Evolutionary conservation across 2,797 vertebrate genomes (phyloP), one percentile per base, ranked within the genome.

Genomic region (Falco rusticolus): DNA sequence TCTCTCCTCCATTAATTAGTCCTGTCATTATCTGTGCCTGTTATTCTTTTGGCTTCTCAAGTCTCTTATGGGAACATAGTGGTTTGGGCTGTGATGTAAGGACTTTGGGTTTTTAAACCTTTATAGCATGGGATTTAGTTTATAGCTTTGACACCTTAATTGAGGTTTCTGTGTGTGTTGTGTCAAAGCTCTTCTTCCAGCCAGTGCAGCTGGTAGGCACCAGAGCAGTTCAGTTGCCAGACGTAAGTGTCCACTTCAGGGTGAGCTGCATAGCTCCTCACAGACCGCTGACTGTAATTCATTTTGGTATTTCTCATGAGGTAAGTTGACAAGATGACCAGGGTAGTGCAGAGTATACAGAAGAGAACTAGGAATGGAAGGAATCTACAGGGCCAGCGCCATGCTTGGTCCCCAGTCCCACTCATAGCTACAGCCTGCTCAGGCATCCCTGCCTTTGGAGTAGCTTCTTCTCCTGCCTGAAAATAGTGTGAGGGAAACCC

Each of bases 261-360:
- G 13, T 47, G 45, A 76, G n/a, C 29, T 33, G 3, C 18, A 4
- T 17, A n/a, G 24, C 22, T 64, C 56, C 59, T 21, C n/a, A 10
- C 0, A 2, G 26, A 50, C 19, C 1, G 1, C 22, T 29, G 13
- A 4, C 24, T 61, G 33, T 43, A 19, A 7, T 13, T 66, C 24
- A 1, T 37, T 22, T 54, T 28, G 28, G 12, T 71, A 2, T 71
- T 65, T 54, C 17, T 74, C 28, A 24, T 12, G 41, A 56, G 20
- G 6, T 60, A 25, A 25, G 15, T 28, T 28, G 39, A 18, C 16
- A 17, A 25, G 53, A 29, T n/a, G 41, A 50, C 33, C 60, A 28
- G 19, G 13, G 41, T 34, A 56, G 17, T 12, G 19, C 59, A 41
- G 65, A 71, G 41, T 8, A 41, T 45, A 2, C 3, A 16, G 33